phyloP scores from a whole-genome alignment of 2,888 invertebrate genomes.

The Reticulitermes lucifugus region DNA sequence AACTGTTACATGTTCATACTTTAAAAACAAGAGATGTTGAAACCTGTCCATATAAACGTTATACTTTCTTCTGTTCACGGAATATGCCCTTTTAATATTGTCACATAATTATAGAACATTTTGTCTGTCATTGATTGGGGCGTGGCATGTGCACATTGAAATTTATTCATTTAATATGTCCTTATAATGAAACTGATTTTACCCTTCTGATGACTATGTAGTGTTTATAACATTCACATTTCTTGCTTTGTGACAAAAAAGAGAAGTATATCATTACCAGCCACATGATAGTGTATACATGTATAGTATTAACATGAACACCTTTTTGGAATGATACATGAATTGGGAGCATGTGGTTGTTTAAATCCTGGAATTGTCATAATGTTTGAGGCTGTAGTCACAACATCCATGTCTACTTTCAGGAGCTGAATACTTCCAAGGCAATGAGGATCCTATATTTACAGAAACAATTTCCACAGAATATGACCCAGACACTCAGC shows the following conservation, averaged over 20 bases:
- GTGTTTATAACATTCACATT: slow-evolving; percentile 7
- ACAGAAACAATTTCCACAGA: slow-evolving; percentile 67
- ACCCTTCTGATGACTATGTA: slow-evolving; percentile 15
- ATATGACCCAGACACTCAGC: slow-evolving; percentile 62
- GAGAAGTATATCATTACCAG: background rate
- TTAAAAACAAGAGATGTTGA: too few relatives aligned
- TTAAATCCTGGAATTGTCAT: background rate
- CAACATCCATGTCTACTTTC: slow-evolving; percentile 48
- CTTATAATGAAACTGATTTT: background rate
- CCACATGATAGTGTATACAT: background rate
- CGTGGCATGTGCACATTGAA: background rate
- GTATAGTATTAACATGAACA: slow-evolving; percentile 2
- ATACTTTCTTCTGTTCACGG: too few relatives aligned
- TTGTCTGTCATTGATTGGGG: background rate
- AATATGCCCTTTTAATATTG: too few relatives aligned
- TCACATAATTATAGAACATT: background rate
- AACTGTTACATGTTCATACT: too few relatives aligned
- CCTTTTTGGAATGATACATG: background rate
- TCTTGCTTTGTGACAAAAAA: background rate
- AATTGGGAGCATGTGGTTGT: slow-evolving; percentile 22
- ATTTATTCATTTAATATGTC: slow-evolving; percentile 9
- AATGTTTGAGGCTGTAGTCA: background rate
- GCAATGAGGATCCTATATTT: slow-evolving; percentile 67
- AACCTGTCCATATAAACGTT: too few relatives aligned
- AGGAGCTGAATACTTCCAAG: slow-evolving; percentile 72